Evolutionary conservation across 2,113 vertebrate genomes (phyloP).

Genomic region (Ageneiosus marmoratus): DNA sequence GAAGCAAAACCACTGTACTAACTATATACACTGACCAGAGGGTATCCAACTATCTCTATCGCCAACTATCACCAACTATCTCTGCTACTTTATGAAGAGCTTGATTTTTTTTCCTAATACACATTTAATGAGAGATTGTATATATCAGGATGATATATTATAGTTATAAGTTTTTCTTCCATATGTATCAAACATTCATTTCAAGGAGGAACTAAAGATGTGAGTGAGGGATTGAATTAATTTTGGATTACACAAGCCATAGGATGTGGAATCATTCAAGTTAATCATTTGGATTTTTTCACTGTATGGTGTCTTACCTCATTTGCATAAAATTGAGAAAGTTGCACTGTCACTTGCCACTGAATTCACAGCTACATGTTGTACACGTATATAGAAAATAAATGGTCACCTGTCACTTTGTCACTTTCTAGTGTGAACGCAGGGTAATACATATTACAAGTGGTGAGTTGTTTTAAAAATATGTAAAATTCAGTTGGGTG

Average conservation of each 20-base stretch:
- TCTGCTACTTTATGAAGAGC: neutral
- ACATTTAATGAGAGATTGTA: neutral
- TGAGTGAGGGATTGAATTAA: neutral
- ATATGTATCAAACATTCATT: neutral
- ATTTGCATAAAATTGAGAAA: neutral
- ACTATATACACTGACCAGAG: neutral
- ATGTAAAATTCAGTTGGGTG: neutral
- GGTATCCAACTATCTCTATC: no score
- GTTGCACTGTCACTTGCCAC: neutral
- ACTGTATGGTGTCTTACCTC: neutral
- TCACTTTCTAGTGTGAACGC: conserved; percentile 1
- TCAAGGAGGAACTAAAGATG: neutral
- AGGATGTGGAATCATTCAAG: neutral
- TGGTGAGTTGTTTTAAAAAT: neutral
- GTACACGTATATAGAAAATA: neutral
- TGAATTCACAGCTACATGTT: neutral
- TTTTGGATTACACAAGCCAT: neutral
- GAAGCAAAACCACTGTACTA: neutral
- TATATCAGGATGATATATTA: neutral
- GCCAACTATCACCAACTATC: neutral
- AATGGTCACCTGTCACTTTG: neutral
- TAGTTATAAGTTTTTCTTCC: neutral
- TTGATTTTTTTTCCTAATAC: neutral
- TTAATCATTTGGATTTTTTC: neutral
- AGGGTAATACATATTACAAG: neutral